phyloP scores from a whole-genome alignment of 2,113 vertebrate genomes.

The Bujurquina vittata region DNA sequence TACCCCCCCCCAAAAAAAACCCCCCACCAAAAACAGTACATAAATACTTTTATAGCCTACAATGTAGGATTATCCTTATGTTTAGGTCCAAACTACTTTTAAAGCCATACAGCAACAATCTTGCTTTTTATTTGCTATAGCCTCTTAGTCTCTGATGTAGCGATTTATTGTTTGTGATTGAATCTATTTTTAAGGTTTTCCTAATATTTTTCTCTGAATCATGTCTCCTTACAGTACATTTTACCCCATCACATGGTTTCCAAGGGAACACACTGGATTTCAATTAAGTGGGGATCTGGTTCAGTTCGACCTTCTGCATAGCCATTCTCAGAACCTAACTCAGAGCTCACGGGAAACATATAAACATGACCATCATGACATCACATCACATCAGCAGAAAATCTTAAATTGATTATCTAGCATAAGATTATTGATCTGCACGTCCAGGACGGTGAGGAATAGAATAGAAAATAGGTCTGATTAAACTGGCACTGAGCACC shows the following conservation, averaged over 20 bases:
- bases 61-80: not conserved
- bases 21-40: not conserved
- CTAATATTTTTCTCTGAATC: not conserved
- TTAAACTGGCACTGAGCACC: not conserved
- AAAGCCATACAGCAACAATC: not conserved
- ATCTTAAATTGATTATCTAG: not conserved
- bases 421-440: not conserved
- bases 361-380: not conserved
- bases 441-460: not conserved
- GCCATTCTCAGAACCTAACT: constrained; percentile 17
- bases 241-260: constrained; percentile 35
- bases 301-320: constrained; percentile 22
- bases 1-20: too few relatives aligned
- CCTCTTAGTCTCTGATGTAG: not conserved
- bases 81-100: not conserved
- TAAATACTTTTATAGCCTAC: not conserved
- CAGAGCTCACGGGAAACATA: not conserved
- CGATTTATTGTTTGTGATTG: not conserved
- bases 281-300: constrained; percentile 24
- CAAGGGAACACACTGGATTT: constrained; percentile 51
- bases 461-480: constrained; percentile 17
- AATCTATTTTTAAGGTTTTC: not conserved
- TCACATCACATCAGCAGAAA: not conserved
- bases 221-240: not conserved
- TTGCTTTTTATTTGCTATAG: fast-evolving